These are phyloP conservation scores for Melanotaenia parkinsoni DNA, from an alignment of 2,797 vertebrate species.

Conservation along the genomic window DNA sequence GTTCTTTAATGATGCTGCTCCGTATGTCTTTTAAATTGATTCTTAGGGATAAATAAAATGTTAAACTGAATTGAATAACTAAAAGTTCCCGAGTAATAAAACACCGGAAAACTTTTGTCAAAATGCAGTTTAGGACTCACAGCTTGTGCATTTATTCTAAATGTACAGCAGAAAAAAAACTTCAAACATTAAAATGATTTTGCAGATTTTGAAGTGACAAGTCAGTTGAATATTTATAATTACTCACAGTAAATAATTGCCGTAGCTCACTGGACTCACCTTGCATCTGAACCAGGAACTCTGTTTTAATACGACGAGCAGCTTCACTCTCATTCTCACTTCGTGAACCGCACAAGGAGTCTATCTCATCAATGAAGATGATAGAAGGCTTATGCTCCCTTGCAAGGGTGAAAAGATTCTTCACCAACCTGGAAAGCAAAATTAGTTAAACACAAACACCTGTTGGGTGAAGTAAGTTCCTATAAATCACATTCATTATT, in stretches of 20 bases:
- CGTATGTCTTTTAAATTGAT: too few relatives aligned
- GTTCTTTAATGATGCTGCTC: too few relatives aligned
- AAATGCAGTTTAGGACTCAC: not conserved
- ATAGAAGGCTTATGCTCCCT: slow-evolving; percentile 97
- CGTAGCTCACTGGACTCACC: slow-evolving; percentile 74
- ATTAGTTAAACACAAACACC: not conserved
- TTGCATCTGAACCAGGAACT: slow-evolving; percentile 99
- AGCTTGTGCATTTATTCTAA: not conserved
- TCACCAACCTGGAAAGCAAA: slow-evolving; percentile 87
- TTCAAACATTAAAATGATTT: not conserved
- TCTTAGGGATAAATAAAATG: too few relatives aligned
- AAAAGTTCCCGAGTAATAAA: not conserved
- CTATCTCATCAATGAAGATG: slow-evolving; percentile 98
- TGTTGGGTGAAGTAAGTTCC: not conserved
- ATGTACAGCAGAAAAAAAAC: not conserved
- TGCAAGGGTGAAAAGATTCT: slow-evolving; percentile 95
- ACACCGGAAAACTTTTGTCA: not conserved
- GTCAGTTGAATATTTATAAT: not conserved
- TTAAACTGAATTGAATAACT: too few relatives aligned
- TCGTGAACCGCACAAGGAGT: slow-evolving; percentile 95
- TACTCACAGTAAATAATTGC: not conserved
- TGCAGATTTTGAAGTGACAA: not conserved
- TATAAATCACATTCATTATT: not conserved
- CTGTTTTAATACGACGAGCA: slow-evolving; percentile 96
- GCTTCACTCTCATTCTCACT: slow-evolving; percentile 99